phyloP scores from a whole-genome alignment of 2,888 invertebrate species.

The Nebria brevicollis region DNA sequence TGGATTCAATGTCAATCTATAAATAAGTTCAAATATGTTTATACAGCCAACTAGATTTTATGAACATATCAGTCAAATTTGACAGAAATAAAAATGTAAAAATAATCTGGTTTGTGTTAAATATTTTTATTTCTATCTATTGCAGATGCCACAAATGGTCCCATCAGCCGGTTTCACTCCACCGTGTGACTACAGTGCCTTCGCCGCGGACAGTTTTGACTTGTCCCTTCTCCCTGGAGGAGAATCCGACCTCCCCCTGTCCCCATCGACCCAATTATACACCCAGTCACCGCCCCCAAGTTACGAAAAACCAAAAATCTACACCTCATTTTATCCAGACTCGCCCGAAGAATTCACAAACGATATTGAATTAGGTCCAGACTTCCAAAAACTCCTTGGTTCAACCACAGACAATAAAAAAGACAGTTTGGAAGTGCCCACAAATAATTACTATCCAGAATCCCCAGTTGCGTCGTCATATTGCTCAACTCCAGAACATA shows the following conservation, averaged over 20 bases:
- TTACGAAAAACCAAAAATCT: constrained; percentile 57
- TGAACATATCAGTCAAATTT: no score
- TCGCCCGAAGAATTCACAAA: constrained; percentile 54
- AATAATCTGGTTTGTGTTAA: neutral
- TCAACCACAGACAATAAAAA: constrained; percentile 54
- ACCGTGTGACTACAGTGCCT: constrained; percentile 72
- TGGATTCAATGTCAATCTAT: no score
- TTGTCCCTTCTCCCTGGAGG: constrained; percentile 76
- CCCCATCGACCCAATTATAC: constrained; percentile 63
- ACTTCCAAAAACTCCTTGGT: constrained; percentile 59
- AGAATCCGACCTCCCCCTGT: constrained; percentile 68
- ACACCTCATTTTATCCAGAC: constrained; percentile 58
- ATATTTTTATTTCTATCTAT: constrained; percentile 53
- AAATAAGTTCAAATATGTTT: no score
- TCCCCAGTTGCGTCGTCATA: constrained; percentile 58
- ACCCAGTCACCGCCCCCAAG: constrained; percentile 60
- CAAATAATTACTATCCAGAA: constrained; percentile 55
- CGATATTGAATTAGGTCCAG: constrained; percentile 58
- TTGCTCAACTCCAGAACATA: constrained; percentile 66
- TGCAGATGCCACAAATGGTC: constrained; percentile 86
- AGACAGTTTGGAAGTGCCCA: constrained; percentile 59
- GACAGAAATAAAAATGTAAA: no score
- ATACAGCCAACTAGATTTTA: no score
- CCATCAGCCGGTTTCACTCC: constrained; percentile 81
- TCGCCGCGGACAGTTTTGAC: constrained; percentile 74